Conservation (phyloP, 2,113 vertebrate genomes). For the Istiophorus platypterus region DNA sequence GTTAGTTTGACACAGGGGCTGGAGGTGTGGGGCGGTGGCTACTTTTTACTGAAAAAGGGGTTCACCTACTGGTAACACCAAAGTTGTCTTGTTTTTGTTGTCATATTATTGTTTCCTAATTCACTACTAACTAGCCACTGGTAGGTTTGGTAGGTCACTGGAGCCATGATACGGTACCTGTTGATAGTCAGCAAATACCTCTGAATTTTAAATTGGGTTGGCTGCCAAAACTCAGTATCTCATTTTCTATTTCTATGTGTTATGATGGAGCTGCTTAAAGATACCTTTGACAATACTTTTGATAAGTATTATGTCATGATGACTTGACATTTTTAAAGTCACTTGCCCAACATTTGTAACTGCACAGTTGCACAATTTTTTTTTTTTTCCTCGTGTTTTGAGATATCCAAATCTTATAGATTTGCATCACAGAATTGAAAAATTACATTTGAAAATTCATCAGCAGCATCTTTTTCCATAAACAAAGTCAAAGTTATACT, state of each 20-base stretch:
- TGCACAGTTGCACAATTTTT: not conserved
- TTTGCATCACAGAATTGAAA: not conserved
- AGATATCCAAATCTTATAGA: not conserved
- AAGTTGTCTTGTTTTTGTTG: not conserved
- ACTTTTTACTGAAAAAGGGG: not conserved
- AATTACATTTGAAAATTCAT: not conserved
- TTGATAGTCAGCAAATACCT: not conserved
- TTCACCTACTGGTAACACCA: not conserved
- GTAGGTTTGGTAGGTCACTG: not conserved
- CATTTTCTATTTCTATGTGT: not conserved
- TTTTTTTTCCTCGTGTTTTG: not conserved
- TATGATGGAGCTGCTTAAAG: not conserved
- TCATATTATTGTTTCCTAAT: not conserved
- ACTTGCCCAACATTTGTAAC: not conserved
- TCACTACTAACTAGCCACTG: not conserved
- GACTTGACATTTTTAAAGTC: not conserved
- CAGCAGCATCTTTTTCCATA: not conserved
- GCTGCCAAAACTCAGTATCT: not conserved
- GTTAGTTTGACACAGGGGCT: not conserved
- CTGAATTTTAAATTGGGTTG: no score
- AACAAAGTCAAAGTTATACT: not conserved
- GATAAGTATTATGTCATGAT: not conserved
- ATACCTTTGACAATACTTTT: not conserved
- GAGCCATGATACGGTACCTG: not conserved
- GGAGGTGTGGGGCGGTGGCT: no score